These are phyloP conservation scores for Tetraodon nigroviridis DNA, from an alignment of 2,113 vertebrate species.

Conservation along the genomic window DNA sequence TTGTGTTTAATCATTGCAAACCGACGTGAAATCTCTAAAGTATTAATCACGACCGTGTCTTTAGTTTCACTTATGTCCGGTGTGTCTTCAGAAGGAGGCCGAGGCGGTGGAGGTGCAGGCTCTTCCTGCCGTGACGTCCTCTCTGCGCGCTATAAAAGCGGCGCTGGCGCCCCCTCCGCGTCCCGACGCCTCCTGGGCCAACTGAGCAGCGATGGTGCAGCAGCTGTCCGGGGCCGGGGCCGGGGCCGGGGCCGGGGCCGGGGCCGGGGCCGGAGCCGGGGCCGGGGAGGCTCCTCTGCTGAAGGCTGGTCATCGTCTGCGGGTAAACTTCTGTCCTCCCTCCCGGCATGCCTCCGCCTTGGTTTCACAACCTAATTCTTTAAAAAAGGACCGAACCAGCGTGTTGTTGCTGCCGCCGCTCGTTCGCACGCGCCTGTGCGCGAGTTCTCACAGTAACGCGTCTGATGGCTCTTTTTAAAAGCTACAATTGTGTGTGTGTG, in stretches of 20 bases:
- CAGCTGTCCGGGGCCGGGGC: slow-evolving; percentile 53
- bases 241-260: slow-evolving; percentile 58
- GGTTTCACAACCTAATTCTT: too few species aligned
- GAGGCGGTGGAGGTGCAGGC: not conserved
- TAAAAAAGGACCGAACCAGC: too few species aligned
- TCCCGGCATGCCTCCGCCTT: not conserved
- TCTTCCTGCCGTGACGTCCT: slow-evolving; percentile 57
- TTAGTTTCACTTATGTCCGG: not conserved
- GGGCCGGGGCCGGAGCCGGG: slow-evolving; percentile 60
- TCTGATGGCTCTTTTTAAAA: too few species aligned
- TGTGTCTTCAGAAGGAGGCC: slow-evolving; percentile 5
- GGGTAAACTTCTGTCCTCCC: slow-evolving; percentile 53
- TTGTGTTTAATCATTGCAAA: too few species aligned
- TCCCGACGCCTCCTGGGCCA: too few species aligned
- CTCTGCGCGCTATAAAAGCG: slow-evolving; percentile 54
- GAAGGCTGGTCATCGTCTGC: slow-evolving; percentile 73
- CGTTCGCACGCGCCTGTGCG: too few species aligned
- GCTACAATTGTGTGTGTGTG: too few species aligned
- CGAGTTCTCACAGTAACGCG: too few species aligned
- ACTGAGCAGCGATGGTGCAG: too few species aligned
- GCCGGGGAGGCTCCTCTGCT: slow-evolving; percentile 39
- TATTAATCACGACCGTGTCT: too few species aligned
- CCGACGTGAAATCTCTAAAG: too few species aligned
- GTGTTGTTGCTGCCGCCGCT: not conserved
- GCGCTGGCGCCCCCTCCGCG: too few species aligned